Evolutionary conservation across 1,140 invertebrate species (phyloP), one percentile per base, ranked within the genome.

Genomic region (Drosophila micromelanica): DNA sequence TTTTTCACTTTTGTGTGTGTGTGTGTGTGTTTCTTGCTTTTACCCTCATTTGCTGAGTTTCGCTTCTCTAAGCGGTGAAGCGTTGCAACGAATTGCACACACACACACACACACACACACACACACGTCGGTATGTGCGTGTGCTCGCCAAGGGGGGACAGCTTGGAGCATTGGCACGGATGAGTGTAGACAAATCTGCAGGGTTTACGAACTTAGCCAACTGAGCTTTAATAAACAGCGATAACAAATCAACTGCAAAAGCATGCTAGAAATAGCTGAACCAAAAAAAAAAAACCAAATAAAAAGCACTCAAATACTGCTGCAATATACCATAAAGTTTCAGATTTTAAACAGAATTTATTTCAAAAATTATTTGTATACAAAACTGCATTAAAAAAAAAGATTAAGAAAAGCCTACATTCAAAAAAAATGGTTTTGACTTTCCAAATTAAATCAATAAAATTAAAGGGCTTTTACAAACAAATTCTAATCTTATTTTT

Each of bases 31-130:
- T 65, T 65, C 46, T 49, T 56, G 40, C 56, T 32, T 38, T 51
- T 59, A 67, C 62, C 62, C 62, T 67, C 69, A 59, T 67, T 67
- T 67, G 69, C 13, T 11, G 54, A 49, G 54, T 65, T 67, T 65
- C 52, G 35, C 55, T 67, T 49, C 46, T 51, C 20, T 55, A 42
- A 51, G 60, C 48, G 64, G 27, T 56, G 61, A 71, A 65, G 68
- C 68, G 62, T 51, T 71, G 68, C 68, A 71, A 60, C 55, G 64
- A 59, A 46, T 32, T 68, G 55, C 55, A 68, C 45, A 59, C 54
- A 56, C 43, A 64, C 37, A 54, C 37, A 51, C 20, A 43, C 23
- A 37, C 42, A 48, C 46, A 51, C 46, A 62, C 59, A 61, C 30
- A 62, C 51, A 54, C 51, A 35, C 51, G 38, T n/a, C 7, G 23